Percentiles rank a stretch among this genome's conserved stretches.
phyloP scores from a whole-genome alignment of 1,140 invertebrate genomes.

The Ostrea edulis region DNA sequence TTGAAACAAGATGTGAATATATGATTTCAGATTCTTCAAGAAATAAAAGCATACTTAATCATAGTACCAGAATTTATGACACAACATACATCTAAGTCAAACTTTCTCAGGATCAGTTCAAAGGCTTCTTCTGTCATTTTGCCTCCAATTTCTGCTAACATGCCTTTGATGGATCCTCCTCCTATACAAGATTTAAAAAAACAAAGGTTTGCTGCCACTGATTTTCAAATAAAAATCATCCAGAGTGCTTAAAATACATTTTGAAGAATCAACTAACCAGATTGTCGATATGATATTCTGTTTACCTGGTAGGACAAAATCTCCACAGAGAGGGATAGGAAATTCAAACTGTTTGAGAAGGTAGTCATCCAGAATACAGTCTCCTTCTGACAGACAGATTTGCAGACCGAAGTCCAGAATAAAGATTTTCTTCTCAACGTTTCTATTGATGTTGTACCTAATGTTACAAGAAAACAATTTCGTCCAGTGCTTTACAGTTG shows the following conservation, averaged over 20 bases:
- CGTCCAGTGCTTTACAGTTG: too few species aligned
- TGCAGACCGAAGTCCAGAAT: conserved; percentile 52
- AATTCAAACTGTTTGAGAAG: conserved; percentile 44
- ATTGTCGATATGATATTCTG: background rate
- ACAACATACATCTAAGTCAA: conserved; percentile 63
- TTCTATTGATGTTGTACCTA: conserved; percentile 42
- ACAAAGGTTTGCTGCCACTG: background rate
- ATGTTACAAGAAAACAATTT: background rate
- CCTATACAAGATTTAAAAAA: conserved; percentile 42
- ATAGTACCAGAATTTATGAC: background rate
- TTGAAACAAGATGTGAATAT: background rate
- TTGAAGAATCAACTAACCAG: too few species aligned
- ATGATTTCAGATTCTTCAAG: background rate
- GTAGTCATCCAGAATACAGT: conserved; percentile 41
- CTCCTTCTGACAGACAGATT: conserved; percentile 50
- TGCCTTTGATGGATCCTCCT: conserved; percentile 52
- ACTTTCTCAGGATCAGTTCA: conserved; percentile 52
- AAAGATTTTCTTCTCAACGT: conserved; percentile 41
- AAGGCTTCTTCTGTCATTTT: conserved; percentile 57
- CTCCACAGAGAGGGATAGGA: conserved; percentile 53
- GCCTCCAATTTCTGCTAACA: conserved; percentile 53
- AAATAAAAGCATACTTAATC: background rate
- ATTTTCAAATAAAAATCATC: too few species aligned
- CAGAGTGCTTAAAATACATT: background rate
- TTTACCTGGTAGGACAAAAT: conserved; percentile 55